Evolutionary conservation across 1,140 invertebrate species (phyloP).

Genomic region (Diplogasteroides magnus): DNA sequence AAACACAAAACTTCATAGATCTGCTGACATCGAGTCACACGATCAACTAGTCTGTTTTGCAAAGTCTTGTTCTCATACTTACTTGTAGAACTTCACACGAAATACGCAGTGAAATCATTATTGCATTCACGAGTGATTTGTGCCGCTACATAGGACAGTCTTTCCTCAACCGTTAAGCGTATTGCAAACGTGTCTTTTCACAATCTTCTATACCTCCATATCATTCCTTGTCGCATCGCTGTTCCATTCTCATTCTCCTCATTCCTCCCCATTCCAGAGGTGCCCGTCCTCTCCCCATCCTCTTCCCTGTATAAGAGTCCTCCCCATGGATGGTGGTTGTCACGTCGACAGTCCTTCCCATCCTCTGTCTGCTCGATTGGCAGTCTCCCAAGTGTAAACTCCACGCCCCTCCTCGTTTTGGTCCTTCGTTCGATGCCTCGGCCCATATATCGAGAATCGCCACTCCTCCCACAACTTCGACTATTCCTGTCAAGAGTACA

Average conservation of each 20-base stretch:
- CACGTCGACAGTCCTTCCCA: conserved; percentile 26
- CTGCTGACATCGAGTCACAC: too few relatives aligned
- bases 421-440: conserved; percentile 19
- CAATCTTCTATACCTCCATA: too few relatives aligned
- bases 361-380: conserved; percentile 30
- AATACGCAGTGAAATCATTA: too few relatives aligned
- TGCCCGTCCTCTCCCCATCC: not conserved
- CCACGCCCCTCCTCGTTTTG: conserved; percentile 18
- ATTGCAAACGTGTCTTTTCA: too few relatives aligned
- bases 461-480: not conserved
- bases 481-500: conserved; percentile 2
- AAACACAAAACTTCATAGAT: too few relatives aligned
- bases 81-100: too few relatives aligned
- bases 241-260: too few relatives aligned
- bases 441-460: not conserved
- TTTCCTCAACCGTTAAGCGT: too few relatives aligned
- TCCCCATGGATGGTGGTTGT: conserved; percentile 16
- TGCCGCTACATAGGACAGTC: too few relatives aligned
- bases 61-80: too few relatives aligned
- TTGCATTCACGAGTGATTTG: too few relatives aligned
- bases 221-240: conserved; percentile 10
- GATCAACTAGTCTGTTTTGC: too few relatives aligned
- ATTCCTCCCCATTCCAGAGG: conserved; percentile 9
- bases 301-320: not conserved
- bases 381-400: conserved; percentile 26